These are phyloP conservation scores for Xanthia togata DNA, from an alignment of 2,888 invertebrate genomes.

Conservation along the genomic window DNA sequence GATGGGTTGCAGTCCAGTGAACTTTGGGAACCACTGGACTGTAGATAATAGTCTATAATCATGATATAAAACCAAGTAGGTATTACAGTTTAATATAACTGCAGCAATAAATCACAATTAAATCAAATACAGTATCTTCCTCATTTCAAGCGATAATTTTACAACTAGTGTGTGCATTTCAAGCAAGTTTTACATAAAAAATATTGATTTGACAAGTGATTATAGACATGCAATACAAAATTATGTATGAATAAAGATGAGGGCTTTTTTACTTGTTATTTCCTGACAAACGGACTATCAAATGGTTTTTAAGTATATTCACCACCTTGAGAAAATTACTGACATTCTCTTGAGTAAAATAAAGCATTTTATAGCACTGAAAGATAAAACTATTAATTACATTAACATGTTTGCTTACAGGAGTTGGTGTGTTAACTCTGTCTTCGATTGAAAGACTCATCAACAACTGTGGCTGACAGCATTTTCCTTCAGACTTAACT, in stretches of 20 bases:
- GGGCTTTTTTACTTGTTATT: neutral
- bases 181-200: constrained; percentile 11
- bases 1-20: too few species aligned
- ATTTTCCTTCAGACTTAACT: constrained; percentile 89
- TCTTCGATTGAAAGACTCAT: constrained; percentile 91
- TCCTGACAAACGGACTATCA: constrained; percentile 5
- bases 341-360: neutral
- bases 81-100: neutral
- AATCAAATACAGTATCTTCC: constrained; percentile 23
- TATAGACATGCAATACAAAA: constrained; percentile 45
- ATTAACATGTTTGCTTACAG: constrained; percentile 73
- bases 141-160: constrained; percentile 24
- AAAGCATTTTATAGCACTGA: too few species aligned
- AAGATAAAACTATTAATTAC: neutral
- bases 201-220: constrained; percentile 18
- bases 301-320: constrained; percentile 6
- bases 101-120: constrained; percentile 3
- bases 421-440: constrained; percentile 84
- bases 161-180: neutral
- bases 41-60: too few species aligned
- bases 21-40: too few species aligned
- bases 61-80: neutral
- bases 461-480: constrained; percentile 91
- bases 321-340: neutral
- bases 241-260: constrained; percentile 28